These are phyloP conservation scores for Beroe ovata DNA, from an alignment of 37 sponge, comb jelly and placozoan species.

Conservation along the genomic window DNA sequence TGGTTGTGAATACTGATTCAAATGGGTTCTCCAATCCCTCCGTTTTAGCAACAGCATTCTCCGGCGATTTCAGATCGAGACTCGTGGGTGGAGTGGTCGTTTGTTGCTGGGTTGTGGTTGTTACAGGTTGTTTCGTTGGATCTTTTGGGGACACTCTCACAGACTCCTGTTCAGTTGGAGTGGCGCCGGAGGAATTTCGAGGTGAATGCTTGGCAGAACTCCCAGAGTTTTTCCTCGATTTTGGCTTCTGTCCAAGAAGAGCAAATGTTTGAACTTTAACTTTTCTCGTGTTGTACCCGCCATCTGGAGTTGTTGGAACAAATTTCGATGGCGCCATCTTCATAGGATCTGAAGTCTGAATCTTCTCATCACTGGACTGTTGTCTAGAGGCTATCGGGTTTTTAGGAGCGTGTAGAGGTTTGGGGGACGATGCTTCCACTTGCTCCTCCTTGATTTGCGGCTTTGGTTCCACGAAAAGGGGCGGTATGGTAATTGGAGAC, in stretches of 20 bases:
- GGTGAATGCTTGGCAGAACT: constrained; percentile 20
- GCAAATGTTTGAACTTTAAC: constrained; percentile 64
- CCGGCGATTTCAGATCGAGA: constrained; percentile 4
- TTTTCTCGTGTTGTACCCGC: constrained; percentile 53
- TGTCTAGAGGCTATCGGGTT: background rate
- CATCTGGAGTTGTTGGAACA: constrained; percentile 56
- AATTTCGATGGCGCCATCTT: constrained; percentile 14
- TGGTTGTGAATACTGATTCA: constrained; percentile 11
- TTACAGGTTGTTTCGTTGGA: background rate
- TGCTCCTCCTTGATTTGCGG: constrained; percentile 39
- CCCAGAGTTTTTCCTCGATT: constrained; percentile 4
- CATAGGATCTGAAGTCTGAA: background rate
- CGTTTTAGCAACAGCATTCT: constrained; percentile 6
- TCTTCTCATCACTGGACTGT: background rate
- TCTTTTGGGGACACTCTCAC: background rate
- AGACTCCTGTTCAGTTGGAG: background rate
- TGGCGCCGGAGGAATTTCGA: background rate
- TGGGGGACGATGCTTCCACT: background rate
- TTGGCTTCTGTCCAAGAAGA: constrained; percentile 30
- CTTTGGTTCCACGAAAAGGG: constrained; percentile 47
- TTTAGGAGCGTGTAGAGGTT: background rate
- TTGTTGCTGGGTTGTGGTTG: background rate
- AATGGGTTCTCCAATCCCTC: constrained; percentile 43
- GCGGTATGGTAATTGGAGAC: background rate
- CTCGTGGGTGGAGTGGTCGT: background rate